Base-by-base conservation (phyloP, 2,888 invertebrate genomes). In the Clepsis dumicolana region DNA sequence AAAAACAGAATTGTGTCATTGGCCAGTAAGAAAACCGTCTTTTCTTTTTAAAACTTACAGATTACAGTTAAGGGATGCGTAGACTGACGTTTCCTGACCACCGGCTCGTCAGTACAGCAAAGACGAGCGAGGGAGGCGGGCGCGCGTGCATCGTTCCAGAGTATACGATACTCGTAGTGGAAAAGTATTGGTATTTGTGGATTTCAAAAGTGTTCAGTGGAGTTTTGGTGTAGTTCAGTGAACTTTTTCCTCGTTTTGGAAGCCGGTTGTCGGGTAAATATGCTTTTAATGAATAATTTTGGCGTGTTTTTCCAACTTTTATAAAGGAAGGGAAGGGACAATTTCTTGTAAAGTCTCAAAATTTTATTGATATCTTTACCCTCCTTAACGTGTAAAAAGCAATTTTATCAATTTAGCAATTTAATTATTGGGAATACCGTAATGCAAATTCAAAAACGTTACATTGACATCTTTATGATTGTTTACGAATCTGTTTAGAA, bases 41-140 rank as follows among this genome's bases (percentile, higher is more conserved):
- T 32, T 27, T 35, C 35, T 62, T 53, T 61, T 35, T 35, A 14
- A 38, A n/a, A 38, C n/a, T 18, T 44, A 44, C 21, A 52, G 63
- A 50, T 59, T 59, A 67, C 66, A 16, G 18, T 56, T 29, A 66
- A 54, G 41, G 67, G 67, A 24, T 63, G 60, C 60, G 57, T 38
- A 29, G 35, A 41, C 67, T 52, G 52, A 57, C 57, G 59, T 50
- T 63, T 68, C 52, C 52, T 56, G 35, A 44, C 52, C 35, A 59
- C 64, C 44, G 29, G 63, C 21, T 69, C 73, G 72, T 83, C 88
- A 89, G 89, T 90, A 75, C 79, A 81, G 77, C 76, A 74, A 73
- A 75, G 78, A 71, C 84, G 64, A 64, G 72, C 74, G 62, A 38
- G 38, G 65, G 72, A 74, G 64, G 72, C 79, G 81, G 81, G 77